phyloP scores from a whole-genome alignment of 2,797 vertebrate species.

The Lepilemur ruficaudatus region DNA sequence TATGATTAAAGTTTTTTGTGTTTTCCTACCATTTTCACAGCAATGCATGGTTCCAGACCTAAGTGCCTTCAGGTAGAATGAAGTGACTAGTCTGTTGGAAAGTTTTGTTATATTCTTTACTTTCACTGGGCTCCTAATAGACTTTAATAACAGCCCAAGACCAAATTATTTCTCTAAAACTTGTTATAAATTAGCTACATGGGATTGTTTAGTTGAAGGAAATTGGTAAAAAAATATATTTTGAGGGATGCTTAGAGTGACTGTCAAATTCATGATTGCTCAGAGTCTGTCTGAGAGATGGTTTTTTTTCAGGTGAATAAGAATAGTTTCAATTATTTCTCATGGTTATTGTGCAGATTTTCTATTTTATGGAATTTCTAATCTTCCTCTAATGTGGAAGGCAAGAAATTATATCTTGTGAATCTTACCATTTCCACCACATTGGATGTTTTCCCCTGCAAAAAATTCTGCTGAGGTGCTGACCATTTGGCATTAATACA shows the following conservation, averaged over 20 bases:
- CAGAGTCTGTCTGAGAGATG: neutral
- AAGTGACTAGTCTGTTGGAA: neutral
- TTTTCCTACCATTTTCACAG: neutral
- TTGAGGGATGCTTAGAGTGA: neutral
- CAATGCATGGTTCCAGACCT: neutral
- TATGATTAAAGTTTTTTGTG: neutral
- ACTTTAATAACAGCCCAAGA: neutral
- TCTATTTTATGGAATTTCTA: neutral
- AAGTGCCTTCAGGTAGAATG: neutral
- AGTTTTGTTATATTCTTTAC: neutral
- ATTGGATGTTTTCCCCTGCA: neutral
- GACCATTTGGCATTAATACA: neutral
- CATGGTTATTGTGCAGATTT: neutral
- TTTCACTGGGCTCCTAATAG: neutral
- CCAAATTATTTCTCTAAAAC: neutral
- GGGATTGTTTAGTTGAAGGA: neutral
- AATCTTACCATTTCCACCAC: conserved; percentile 17
- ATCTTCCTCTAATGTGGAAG: neutral
- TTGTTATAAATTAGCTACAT: neutral
- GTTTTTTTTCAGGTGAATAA: neutral
- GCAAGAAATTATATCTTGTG: neutral
- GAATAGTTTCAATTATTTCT: neutral
- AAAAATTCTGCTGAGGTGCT: neutral
- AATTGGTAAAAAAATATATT: neutral
- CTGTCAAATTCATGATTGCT: neutral